Evolutionary conservation across 1,140 invertebrate genomes (phyloP), one percentile per base, ranked within the genome.

Genomic region (Penaeus indicus): DNA sequence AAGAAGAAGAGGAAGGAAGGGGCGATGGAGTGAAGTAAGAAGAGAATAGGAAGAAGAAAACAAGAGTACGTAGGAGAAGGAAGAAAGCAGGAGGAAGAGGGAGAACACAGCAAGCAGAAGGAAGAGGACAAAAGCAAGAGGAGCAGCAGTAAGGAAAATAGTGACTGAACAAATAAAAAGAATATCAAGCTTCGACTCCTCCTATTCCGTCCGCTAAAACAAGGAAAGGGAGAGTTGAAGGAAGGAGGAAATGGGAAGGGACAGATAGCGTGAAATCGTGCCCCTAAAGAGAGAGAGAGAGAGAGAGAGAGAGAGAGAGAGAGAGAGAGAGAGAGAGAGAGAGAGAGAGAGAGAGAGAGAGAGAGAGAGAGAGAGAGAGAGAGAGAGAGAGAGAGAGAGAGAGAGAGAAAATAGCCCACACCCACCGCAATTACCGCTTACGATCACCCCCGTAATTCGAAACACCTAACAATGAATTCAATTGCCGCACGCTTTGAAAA

Each of bases 281-380:
- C 32, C 32, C 32, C 0, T 32, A 32, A 32, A n/a, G n/a, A n/a
- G n/a, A n/a, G n/a, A n/a, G n/a, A n/a, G n/a, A n/a, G n/a, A n/a
- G n/a, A n/a, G n/a, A n/a, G n/a, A n/a, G n/a, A n/a, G n/a, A n/a
- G n/a, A n/a, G n/a, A n/a, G n/a, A n/a, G n/a, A n/a, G n/a, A n/a
- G n/a, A n/a, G n/a, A n/a, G n/a, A n/a, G n/a, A n/a, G n/a, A n/a
- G n/a, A n/a, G n/a, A n/a, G 16, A 21, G 32, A 77, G 32, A 77
- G 16, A 77, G 27, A 77, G 16, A 77, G 32, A 77, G 32, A 77
- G 32, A 77, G 32, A 77, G 32, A 77, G 32, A 77, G 32, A 77
- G 32, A 77, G 32, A 77, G 32, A 77, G 32, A 77, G 16, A 77
- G 75, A 77, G 16, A 21, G 18, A 10, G 69, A 10, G 69, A 21